Evolutionary conservation across 2,888 invertebrate genomes (phyloP), one percentile per base, ranked within the genome.

Genomic region (Ariolimax columbianus): DNA sequence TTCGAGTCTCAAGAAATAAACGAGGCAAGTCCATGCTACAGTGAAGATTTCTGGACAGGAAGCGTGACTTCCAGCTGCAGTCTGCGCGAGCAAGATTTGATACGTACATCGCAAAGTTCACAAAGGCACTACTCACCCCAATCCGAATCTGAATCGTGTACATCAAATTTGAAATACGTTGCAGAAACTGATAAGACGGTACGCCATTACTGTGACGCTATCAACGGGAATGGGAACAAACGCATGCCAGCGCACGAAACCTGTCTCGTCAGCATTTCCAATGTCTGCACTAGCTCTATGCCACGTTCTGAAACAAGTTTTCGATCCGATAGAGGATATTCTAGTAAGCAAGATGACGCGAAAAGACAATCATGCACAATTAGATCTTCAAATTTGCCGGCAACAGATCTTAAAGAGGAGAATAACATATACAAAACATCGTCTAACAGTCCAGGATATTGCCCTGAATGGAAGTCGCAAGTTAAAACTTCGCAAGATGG

Each of bases 141-240:
- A 0, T 0, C 23, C 17, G 19, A 26, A 33, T 51, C 51, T 23
- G 51, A 17, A 14, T 33, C 30, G 4, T 9, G 33, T 51, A 36
- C n/a, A 17, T 33, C 75, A 7, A 19, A 14, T 0, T 19, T 51
- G 19, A 75, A 51, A 51, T 0, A 30, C 17, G 51, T 51, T 26
- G 78, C 38, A 4, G 63, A 78, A 30, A 66, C 80, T 4, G 47
- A 80, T 23, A 80, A 68, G 30, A 38, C 47, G 30, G 2, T 80
- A 3, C 68, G 30, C 6, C 81, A 82, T 38, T 82, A 82, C 40
- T 82, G 43, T 33, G 81, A 82, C n/a, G 81, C 81, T 14, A 82
- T 82, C 40, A 82, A 51, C 23, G 17, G 51, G 33, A 75, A 51
- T 33, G 51, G 19, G 1, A 30, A 33, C 51, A 33, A 19, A 33